phyloP scores from a whole-genome alignment of 2,888 invertebrate genomes.

The Candidula unifasciata region DNA sequence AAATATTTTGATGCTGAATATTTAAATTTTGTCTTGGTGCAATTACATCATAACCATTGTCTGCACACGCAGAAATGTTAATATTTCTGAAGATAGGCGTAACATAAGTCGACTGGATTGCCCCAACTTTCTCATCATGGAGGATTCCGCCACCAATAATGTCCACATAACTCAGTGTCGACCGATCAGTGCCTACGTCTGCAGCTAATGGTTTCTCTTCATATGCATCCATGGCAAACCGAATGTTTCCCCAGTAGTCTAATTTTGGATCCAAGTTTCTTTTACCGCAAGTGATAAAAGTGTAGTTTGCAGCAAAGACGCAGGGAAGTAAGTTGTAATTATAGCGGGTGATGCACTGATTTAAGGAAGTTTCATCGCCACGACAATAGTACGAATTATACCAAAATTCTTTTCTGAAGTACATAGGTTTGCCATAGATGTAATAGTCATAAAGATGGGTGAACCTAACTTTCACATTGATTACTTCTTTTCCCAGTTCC shows the following conservation, averaged over 20 bases:
- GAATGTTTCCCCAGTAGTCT: conserved; percentile 92
- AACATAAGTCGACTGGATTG: conserved; percentile 92
- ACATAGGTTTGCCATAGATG: conserved; percentile 74
- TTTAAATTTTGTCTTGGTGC: conserved; percentile 88
- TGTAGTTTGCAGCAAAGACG: conserved; percentile 91
- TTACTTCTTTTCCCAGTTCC: conserved; percentile 91
- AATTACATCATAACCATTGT: conserved; percentile 93
- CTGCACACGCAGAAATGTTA: conserved; percentile 89
- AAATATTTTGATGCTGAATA: conserved; percentile 79
- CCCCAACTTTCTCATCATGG: conserved; percentile 94
- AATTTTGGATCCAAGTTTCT: conserved; percentile 68
- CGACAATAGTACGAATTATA: conserved; percentile 74
- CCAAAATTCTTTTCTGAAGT: conserved; percentile 77
- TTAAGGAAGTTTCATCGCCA: conserved; percentile 77
- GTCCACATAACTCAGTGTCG: conserved; percentile 85
- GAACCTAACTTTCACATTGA: conserved; percentile 92
- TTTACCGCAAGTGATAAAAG: conserved; percentile 92
- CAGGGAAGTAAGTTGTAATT: conserved; percentile 85
- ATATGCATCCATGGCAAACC: conserved; percentile 92
- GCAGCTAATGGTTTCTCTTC: conserved; percentile 83
- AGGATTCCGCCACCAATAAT: conserved; percentile 95
- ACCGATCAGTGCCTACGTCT: conserved; percentile 81
- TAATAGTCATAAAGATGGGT: conserved; percentile 75
- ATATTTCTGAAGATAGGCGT: conserved; percentile 89
- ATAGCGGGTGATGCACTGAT: conserved; percentile 84